Evolutionary conservation across 2,888 invertebrate genomes (phyloP), one percentile per base, ranked within the genome.

Genomic region (Dendrolimus houi): DNA sequence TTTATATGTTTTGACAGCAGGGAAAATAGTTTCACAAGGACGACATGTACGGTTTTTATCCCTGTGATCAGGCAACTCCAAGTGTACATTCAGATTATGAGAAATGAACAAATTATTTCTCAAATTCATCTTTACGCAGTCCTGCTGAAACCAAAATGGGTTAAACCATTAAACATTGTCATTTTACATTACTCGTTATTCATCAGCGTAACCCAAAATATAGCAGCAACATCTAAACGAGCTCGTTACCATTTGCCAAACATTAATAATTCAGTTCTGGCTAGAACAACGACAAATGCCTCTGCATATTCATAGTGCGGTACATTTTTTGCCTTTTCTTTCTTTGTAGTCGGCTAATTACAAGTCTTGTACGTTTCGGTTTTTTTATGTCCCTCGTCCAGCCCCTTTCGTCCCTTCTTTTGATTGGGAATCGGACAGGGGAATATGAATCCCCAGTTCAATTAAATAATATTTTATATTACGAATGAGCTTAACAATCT

Each of bases 201-300:
- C 47, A 47, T 47, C 12, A 47, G 9, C 12, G 12, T 9, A 47
- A 47, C 47, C 47, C 47, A 47, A 47, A 47, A 47, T 47, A 47
- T 47, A 47, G 47, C 47, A 10, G 47, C 12, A 47, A 47, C 47
- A 47, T 47, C 47, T 47, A 47, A 47, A 47, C 47, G 47, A 47
- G 47, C 47, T 47, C 47, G 47, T 47, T 47, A 47, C 64, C 64
- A 60, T 64, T 65, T 61, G 58, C 62, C 63, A 64, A 70, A 66
- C 68, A 79, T 82, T 71, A 78, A 74, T 75, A 76, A 82, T 81
- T 77, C 80, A 78, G 67, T 60, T 59, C 60, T 57, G 67, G 60
- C 57, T 61, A 58, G 53, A 55, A 59, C 54, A 56, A 60, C 62
- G 59, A 66, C 64, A 69, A 69, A 67, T 58, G 62, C 59, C 54